Base-by-base conservation (phyloP, 1,140 invertebrate species). In the Drosophila ironensis region DNA sequence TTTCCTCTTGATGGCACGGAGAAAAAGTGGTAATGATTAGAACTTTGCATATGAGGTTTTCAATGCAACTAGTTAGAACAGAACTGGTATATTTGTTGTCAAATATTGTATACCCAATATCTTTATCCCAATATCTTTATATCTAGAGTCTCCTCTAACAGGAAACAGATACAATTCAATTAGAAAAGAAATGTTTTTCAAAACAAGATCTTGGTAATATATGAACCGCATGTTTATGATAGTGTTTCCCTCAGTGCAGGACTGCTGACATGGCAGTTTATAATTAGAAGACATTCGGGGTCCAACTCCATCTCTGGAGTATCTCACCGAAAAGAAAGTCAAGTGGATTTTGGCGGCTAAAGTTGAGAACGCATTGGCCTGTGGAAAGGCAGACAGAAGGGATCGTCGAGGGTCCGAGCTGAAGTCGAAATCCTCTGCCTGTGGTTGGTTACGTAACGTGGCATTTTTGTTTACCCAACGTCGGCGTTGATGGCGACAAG, bases 231-330 rank as follows among this genome's bases (percentile, higher is more conserved):
- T n/a, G n/a, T n/a, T n/a, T n/a, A n/a, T n/a, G n/a, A n/a, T n/a
- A n/a, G n/a, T n/a, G 3, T 30, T 30, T 8, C 14, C 16, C 7
- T 37, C 33, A 17, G 33, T 37, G 33, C 3, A 7, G 1, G 12
- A 5, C 60, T 70, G 74, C 78, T 84, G 80, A 84, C 80, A 47
- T 70, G 73, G 80, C 80, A 78, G 80, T 84, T 84, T 84, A 78
- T 82, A 82, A 82, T 82, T 82, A 82, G 78, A 82, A 82, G 77
- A 27, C 67, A 52, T 64, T 71, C 40, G 38, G 52, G 70, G 63
- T 71, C 63, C 33, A 37, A 33, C 54, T 71, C 64, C 60, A 86
- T 57, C 72, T 68, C 59, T 57, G 51, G 56, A 67, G 76, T 54
- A 63, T 46, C 52, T 72, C 52, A 51, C 8, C 25, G 14, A 64